A percentile compares a stretch with the other conserved stretches of the same genome.
phyloP scores from a whole-genome alignment of 2,113 vertebrate species.

The Phylloscopus trochilus region DNA sequence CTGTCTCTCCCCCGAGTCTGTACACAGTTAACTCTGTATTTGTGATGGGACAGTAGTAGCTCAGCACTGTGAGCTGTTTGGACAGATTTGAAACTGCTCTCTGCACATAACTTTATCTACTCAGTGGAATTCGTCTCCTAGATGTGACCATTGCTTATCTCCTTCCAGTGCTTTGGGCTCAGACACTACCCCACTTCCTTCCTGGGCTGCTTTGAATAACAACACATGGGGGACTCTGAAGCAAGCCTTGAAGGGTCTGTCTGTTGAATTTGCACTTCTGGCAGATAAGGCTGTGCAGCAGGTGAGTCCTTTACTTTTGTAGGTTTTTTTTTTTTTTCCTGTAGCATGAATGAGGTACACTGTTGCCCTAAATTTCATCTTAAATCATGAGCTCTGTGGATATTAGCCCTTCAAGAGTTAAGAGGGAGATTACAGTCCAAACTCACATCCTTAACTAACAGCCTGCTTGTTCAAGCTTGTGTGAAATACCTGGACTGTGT shows the following conservation, averaged over 20 bases:
- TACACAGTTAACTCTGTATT: neutral
- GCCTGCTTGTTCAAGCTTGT: neutral
- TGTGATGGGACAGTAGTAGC: neutral
- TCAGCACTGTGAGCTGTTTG: neutral
- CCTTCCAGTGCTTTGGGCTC: conserved; percentile 84
- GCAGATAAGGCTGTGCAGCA: conserved; percentile 93
- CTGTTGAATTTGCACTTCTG: conserved; percentile 88
- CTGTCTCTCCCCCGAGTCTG: neutral
- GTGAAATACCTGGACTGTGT: neutral
- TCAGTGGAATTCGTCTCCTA: neutral
- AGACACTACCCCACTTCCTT: conserved; percentile 84
- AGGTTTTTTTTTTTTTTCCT: accelerated
- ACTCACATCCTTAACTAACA: neutral
- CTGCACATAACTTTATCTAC: neutral
- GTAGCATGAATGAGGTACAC: neutral
- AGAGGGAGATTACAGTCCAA: neutral
- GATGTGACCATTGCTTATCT: neutral
- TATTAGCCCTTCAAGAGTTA: neutral
- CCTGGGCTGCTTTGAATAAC: conserved; percentile 80
- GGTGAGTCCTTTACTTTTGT: conserved; percentile 67
- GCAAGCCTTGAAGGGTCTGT: conserved; percentile 89
- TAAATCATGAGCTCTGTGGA: neutral
- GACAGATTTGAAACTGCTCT: neutral
- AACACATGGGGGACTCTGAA: conserved; percentile 87
- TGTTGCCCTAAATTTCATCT: neutral